Percentiles rank a stretch among this genome's conserved stretches.
Conservation (phyloP, 2,113 vertebrate species). For the Bos javanicus region DNA sequence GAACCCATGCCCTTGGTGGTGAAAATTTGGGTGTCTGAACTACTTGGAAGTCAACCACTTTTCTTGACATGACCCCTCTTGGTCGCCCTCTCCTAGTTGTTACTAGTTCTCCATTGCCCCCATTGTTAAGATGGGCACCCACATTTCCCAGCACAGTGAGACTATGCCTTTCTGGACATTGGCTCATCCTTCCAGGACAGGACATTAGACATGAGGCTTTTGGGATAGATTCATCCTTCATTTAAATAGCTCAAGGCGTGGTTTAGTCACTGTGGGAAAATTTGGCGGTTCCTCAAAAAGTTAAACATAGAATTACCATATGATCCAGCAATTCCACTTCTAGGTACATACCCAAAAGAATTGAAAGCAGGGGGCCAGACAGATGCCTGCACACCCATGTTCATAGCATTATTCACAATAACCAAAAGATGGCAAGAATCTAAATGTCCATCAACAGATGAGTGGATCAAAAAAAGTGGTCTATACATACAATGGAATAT, state of each 20-base stretch:
- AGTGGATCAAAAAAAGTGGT: background rate
- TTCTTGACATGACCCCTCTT: background rate
- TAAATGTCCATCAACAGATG: background rate
- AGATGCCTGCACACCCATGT: background rate
- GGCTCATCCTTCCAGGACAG: background rate
- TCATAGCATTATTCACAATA: background rate
- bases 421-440: background rate
- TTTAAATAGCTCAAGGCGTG: background rate
- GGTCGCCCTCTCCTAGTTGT: background rate
- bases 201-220: background rate
- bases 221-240: background rate
- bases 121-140: background rate
- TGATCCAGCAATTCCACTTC: background rate
- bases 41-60: background rate
- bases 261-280: background rate
- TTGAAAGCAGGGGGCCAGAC: background rate
- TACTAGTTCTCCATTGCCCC: background rate
- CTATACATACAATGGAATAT: fast-evolving
- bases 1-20: background rate
- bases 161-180: background rate
- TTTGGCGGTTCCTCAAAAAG: background rate
- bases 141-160: background rate
- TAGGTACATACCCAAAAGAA: background rate
- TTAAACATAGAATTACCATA: background rate
- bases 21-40: background rate